These are phyloP conservation scores for Palloptera scutellata DNA, from an alignment of 2,888 invertebrate genomes.

Conservation along the genomic window DNA sequence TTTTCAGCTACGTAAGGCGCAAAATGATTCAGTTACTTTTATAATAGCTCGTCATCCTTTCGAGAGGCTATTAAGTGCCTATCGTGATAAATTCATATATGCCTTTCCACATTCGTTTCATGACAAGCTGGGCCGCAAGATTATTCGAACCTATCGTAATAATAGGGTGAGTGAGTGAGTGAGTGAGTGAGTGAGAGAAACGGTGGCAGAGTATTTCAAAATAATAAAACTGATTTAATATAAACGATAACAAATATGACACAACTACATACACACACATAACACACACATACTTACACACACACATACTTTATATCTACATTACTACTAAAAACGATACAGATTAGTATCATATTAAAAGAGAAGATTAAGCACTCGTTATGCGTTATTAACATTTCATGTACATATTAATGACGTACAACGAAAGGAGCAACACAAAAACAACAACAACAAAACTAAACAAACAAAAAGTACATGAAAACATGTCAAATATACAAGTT, in stretches of 20 bases:
- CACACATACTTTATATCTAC: neutral
- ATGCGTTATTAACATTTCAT: too few relatives aligned
- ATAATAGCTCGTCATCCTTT: slow-evolving; percentile 84
- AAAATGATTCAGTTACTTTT: slow-evolving; percentile 80
- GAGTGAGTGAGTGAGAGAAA: slow-evolving; percentile 48
- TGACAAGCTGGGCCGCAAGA: slow-evolving; percentile 79
- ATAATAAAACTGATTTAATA: too few relatives aligned
- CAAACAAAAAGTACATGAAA: too few relatives aligned
- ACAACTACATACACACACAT: neutral
- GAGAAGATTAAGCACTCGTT: too few relatives aligned
- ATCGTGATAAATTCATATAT: slow-evolving; percentile 84
- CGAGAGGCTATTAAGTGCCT: slow-evolving; percentile 81
- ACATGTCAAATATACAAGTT: too few relatives aligned
- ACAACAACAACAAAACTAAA: too few relatives aligned
- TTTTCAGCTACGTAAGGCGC: slow-evolving; percentile 72
- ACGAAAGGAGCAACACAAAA: too few relatives aligned
- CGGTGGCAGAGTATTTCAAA: too few relatives aligned
- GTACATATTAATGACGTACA: too few relatives aligned
- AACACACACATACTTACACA: neutral
- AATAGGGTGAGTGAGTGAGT: slow-evolving; percentile 51
- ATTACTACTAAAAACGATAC: too few relatives aligned
- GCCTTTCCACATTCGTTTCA: slow-evolving; percentile 84
- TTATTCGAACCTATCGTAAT: slow-evolving; percentile 76
- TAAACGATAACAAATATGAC: slow-evolving; percentile 34
- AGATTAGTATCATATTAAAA: too few relatives aligned